Base-by-base conservation (phyloP, 2,888 invertebrate species). In the Orchestes rusci region DNA sequence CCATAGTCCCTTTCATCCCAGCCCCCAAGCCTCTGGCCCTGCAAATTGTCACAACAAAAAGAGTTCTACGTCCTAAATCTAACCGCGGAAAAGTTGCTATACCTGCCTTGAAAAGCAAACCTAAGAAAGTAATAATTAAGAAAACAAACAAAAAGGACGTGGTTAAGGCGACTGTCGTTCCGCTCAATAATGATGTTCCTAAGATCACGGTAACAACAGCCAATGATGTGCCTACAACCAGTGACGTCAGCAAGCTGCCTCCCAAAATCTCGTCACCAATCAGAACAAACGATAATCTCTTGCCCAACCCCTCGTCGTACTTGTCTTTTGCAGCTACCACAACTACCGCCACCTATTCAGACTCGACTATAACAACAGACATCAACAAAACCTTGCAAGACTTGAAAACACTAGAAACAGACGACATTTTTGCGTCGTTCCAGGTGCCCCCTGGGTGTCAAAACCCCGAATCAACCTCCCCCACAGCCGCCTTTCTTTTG, bases 401-500 rank as follows among this genome's bases (percentile, higher is more conserved):
- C 10, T 44, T 56, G 13, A 58, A 59, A 50, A 50, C 51, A 16
- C 34, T 61, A 17, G 61, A 60, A 32, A 72, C 74, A 1, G 76
- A 77, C 53, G 78, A 78, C 59, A 70, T 78, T 45, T 77, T 78
- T 58, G 75, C 76, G 1, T 74, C 76, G 4, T 64, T 79, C 18
- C 74, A 76, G 59, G 76, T 76, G 7, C 74, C 75, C 7, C 51
- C 67, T 10, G 73, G 72, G 45, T 71, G 72, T 13, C 71, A 73
- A 56, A 72, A 75, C 63, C 72, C 76, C 2, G 76, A 77, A 57
- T 76, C 77, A 1, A 75, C 78, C 38, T 84, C 84, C 2, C 84
- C 85, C 3, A 84, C 84, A 2, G 85, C 84, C 10, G 85, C 85
- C 2, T 84, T 84, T 61, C 68, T 85, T 8, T 74, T 82, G 70